Conservation (phyloP, 2,113 vertebrate species). For the Hippoglossus stenolepis region DNA sequence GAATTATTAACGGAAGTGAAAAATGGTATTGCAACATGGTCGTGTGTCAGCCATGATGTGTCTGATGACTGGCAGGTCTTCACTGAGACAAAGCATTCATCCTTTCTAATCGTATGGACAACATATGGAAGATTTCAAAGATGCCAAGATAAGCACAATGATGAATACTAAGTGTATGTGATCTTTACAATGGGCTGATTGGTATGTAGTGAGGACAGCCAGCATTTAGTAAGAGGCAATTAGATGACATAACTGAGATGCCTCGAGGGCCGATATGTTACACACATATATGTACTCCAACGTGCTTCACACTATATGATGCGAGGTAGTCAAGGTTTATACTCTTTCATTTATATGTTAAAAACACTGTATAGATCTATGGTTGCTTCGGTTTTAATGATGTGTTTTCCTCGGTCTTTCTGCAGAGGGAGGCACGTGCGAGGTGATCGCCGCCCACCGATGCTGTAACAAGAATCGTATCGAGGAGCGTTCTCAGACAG, state of each 20-base stretch:
- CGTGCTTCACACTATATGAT: constrained; percentile 15
- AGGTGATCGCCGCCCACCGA: constrained; percentile 98
- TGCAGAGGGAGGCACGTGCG: constrained; percentile 97
- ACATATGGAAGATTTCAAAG: constrained; percentile 34
- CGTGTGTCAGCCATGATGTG: too few species aligned
- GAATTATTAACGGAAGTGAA: too few species aligned
- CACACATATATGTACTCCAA: constrained; percentile 59
- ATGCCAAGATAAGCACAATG: constrained; percentile 7
- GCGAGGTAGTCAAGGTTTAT: background rate
- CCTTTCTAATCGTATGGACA: constrained; percentile 35
- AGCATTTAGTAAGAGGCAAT: constrained; percentile 65
- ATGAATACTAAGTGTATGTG: constrained; percentile 7
- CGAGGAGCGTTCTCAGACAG: constrained; percentile 98
- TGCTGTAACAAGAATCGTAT: constrained; percentile 99
- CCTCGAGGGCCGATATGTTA: constrained; percentile 75
- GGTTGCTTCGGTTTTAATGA: background rate
- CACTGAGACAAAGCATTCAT: background rate
- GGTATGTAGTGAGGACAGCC: constrained; percentile 58
- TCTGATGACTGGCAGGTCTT: too few species aligned
- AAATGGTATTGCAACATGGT: too few species aligned
- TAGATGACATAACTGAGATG: constrained; percentile 77
- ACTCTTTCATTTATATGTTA: background rate
- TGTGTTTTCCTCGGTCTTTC: constrained; percentile 52
- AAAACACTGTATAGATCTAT: background rate
- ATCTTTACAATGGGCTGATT: constrained; percentile 48